phyloP scores from a whole-genome alignment of 2,888 invertebrate species.

The Allacma fusca region DNA sequence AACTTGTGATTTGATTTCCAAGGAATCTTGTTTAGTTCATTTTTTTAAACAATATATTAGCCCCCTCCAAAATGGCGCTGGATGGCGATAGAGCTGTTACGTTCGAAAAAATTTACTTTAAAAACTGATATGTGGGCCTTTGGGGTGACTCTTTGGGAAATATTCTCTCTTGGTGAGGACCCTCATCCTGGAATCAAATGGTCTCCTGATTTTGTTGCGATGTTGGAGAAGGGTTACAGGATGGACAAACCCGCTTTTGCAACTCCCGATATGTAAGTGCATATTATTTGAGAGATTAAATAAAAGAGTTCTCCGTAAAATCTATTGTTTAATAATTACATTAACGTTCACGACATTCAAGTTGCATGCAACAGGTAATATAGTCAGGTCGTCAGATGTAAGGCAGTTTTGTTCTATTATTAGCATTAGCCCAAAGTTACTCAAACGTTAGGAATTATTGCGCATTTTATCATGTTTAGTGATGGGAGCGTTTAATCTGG shows the following conservation, averaged over 20 bases:
- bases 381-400: too few relatives aligned
- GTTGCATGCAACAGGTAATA: too few relatives aligned
- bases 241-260: background rate
- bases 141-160: background rate
- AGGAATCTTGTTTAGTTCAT: background rate
- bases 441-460: too few relatives aligned
- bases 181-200: background rate
- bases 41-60: constrained; percentile 1
- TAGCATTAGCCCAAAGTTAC: too few relatives aligned
- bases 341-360: too few relatives aligned
- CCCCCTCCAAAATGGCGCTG: background rate
- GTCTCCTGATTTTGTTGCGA: background rate
- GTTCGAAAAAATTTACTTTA: background rate
- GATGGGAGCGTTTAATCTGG: too few relatives aligned
- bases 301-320: too few relatives aligned
- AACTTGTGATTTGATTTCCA: too few relatives aligned
- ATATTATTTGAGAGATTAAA: too few relatives aligned
- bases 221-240: background rate
- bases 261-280: background rate
- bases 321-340: too few relatives aligned
- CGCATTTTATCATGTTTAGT: too few relatives aligned
- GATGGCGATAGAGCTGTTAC: background rate
- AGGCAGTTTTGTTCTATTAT: too few relatives aligned
- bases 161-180: background rate
- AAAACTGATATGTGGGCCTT: background rate